Conservation (phyloP, 1,140 invertebrate species). For the Chrysoperla carnea region DNA sequence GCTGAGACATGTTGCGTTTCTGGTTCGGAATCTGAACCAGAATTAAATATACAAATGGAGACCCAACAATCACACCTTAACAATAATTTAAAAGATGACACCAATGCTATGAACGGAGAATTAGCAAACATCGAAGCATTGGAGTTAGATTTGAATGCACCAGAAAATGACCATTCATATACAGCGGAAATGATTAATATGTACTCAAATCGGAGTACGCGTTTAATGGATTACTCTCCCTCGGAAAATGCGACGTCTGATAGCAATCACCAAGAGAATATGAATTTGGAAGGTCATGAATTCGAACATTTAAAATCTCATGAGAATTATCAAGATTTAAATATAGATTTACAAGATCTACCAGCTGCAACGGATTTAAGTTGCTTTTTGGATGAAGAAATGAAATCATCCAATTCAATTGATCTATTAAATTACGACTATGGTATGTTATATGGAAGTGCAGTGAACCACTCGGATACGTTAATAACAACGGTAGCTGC, state of each 20-base stretch:
- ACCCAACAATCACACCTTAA: too few species aligned
- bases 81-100: too few species aligned
- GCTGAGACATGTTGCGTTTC: not conserved
- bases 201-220: too few species aligned
- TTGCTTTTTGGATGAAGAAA: slow-evolving; percentile 21
- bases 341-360: slow-evolving; percentile 18
- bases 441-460: not conserved
- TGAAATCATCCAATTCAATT: slow-evolving; percentile 4
- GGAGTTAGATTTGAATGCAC: too few species aligned
- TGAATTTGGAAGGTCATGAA: slow-evolving; percentile 12
- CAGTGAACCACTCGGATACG: not conserved
- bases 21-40: not conserved
- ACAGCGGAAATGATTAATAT: too few species aligned
- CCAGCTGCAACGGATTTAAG: slow-evolving; percentile 20
- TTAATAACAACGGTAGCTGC: not conserved
- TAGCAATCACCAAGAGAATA: too few species aligned
- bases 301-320: slow-evolving; percentile 12
- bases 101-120: too few species aligned
- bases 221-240: too few species aligned
- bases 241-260: too few species aligned
- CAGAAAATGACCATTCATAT: too few species aligned
- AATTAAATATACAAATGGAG: not conserved
- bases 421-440: not conserved
- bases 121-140: too few species aligned
- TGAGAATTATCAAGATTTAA: slow-evolving; percentile 16